Evolutionary conservation across 1,140 invertebrate species (phyloP), one percentile per base, ranked within the genome.

Genomic region (Hyles euphorbiae): DNA sequence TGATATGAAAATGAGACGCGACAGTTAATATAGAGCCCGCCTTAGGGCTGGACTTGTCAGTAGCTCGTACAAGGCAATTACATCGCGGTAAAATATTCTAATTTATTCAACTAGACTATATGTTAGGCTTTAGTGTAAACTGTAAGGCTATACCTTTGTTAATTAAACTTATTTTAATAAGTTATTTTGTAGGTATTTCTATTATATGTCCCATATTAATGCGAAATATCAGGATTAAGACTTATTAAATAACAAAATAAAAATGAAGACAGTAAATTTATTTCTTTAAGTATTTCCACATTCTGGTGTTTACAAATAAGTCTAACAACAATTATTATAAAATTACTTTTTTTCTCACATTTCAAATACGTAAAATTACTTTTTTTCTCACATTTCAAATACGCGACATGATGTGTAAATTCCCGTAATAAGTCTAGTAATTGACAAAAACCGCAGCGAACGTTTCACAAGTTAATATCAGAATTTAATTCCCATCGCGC

Each of bases 401-500:
- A 48, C 7, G 12, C n/a, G n/a, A 11, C 46, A 48, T 48, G 2
- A n/a, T 48, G 7, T 48, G 7, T 11, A 47, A 47, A 47, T 47
- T 47, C n/a, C 46, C n/a, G 46, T 22, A 11, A 9, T n/a, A 45
- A 8, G 8, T 9, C 46, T 10, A 48, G 46, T 34, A 61, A 59
- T 62, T 66, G 36, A 66, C 56, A 52, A 10, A 57, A 66, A 58
- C 64, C 56, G 55, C 61, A 56, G 45, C 56, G 47, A 5, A 22
- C 55, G 46, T 22, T 63, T 69, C 66, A 70, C 59, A 65, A 66
- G 60, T 67, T 76, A 76, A 76, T 73, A 74, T 74, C 70, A 76
- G 63, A 71, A 67, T 76, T 76, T 76, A 76, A 76, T 73, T 73
- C 69, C 73, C 66, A 68, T 67, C 67, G 44, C 43, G 61, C 62